Base-by-base conservation (phyloP, 2,797 vertebrate species). In the Phaenicophaeus curvirostris region DNA sequence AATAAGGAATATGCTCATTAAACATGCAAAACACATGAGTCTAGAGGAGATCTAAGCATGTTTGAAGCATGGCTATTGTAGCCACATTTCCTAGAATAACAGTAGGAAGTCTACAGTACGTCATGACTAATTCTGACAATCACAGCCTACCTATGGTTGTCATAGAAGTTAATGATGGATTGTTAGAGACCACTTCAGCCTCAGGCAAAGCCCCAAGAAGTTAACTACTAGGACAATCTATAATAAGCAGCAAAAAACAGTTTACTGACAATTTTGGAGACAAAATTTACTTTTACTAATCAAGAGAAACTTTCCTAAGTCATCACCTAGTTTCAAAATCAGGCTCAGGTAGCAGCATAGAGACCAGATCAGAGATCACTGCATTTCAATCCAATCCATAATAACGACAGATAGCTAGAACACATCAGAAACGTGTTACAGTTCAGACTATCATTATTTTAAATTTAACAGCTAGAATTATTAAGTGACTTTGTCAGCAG, bases 121-220 rank as follows among this genome's bases (percentile, higher is more conserved):
- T 96, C 94, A 92, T 57, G 51, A 85, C 85, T 96, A 96, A 96
- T 94, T 92, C 92, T 93, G 87, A 94, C 84, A 95, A 96, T 95
- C 91, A 80, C 84, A 79, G 90, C 68, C 61, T 57, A 87, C 75
- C 90, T 35, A 6, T 12, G 15, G 85, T 86, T 95, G 96, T 97
- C 95, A 93, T 2, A 94, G 91, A 96, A 95, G 87, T 89, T 97
- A 96, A 97, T 95, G 95, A 97, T 87, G 95, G 88, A 94, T 84
- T 90, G 53, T 88, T 92, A 85, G 82, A 97, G 87, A 94, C 86
- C 41, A 23, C 85, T 90, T 77, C 82, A 82, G 93, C 97, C 93
- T 31, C 71, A 92, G 95, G 96, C 97, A 96, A 91, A 95, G 97
- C 96, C 97, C 68, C 91, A 80, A 96, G 96, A 94, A 89, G 73